Conservation (phyloP, 92 coral and sea anemone species). For the Nematostella vectensis region DNA sequence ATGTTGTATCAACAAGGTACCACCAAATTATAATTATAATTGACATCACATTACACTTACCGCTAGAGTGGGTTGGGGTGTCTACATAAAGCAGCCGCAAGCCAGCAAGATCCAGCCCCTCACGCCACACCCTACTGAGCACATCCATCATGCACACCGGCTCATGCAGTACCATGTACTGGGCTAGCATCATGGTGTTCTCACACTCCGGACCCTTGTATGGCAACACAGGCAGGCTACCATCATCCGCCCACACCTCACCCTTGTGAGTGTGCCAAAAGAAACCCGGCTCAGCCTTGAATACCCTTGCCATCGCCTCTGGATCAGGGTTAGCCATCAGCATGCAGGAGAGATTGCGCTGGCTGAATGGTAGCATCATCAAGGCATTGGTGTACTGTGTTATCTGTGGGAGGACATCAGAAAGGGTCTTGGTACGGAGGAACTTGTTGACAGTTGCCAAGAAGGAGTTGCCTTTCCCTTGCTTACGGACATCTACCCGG, state of each 20-base stretch:
- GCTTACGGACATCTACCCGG: constrained; percentile 23
- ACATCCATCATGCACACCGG: constrained; percentile 84
- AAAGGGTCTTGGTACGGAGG: constrained; percentile 76
- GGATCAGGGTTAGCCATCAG: constrained; percentile 73
- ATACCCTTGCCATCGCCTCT: constrained; percentile 77
- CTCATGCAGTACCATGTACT: constrained; percentile 52
- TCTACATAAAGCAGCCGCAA: constrained; percentile 44
- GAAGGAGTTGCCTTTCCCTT: constrained; percentile 44
- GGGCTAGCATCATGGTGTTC: constrained; percentile 66
- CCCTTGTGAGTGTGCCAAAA: constrained; percentile 83
- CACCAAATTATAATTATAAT: no score
- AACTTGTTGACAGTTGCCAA: constrained; percentile 69
- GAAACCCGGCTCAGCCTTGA: constrained; percentile 69
- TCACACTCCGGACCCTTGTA: constrained; percentile 44
- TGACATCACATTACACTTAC: no score
- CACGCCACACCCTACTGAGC: constrained; percentile 60
- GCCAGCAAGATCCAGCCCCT: constrained; percentile 79
- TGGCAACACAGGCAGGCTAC: constrained; percentile 18
- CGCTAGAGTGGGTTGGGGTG: no score
- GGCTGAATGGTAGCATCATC: constrained; percentile 27
- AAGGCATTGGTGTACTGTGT: constrained; percentile 23
- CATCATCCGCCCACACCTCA: constrained; percentile 20
- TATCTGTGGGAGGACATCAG: constrained; percentile 50
- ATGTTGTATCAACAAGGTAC: no score
- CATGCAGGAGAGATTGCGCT: constrained; percentile 58